Conservation (phyloP, 2,113 vertebrate genomes). For the Malurus alboscapulatus region DNA sequence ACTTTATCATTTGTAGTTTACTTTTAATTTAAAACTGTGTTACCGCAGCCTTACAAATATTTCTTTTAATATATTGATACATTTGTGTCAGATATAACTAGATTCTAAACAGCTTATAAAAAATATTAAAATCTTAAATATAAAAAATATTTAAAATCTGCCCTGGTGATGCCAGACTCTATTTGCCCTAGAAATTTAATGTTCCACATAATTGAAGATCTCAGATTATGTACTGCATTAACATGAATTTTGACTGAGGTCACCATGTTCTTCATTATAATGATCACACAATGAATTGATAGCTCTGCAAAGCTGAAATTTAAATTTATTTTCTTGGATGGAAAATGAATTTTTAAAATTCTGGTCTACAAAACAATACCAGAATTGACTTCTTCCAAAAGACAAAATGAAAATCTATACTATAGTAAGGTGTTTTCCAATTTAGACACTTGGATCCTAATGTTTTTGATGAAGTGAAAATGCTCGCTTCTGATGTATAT, state of each 20-base stretch:
- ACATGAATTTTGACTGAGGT: constrained; percentile 47
- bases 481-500: background rate
- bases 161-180: constrained; percentile 1
- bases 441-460: background rate
- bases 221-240: constrained; percentile 45
- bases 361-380: constrained; percentile 18
- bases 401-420: constrained; percentile 16
- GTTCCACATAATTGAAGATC: constrained; percentile 10
- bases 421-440: background rate
- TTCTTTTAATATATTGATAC: constrained; percentile 28
- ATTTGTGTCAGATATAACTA: constrained; percentile 15
- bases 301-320: background rate
- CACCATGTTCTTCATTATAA: background rate
- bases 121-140: too few relatives aligned
- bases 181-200: constrained; percentile 3
- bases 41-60: background rate
- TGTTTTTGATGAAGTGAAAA: background rate
- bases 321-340: constrained; percentile 31
- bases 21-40: constrained; percentile 18
- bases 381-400: constrained; percentile 13
- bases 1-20: constrained; percentile 37
- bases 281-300: constrained; percentile 5
- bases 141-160: constrained; percentile 31
- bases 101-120: background rate
- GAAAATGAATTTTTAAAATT: constrained; percentile 53